Percentiles rank a stretch among this genome's conserved stretches.
Conservation (phyloP, 92 coral and sea anemone species). For the Palythoa heliodiscus region DNA sequence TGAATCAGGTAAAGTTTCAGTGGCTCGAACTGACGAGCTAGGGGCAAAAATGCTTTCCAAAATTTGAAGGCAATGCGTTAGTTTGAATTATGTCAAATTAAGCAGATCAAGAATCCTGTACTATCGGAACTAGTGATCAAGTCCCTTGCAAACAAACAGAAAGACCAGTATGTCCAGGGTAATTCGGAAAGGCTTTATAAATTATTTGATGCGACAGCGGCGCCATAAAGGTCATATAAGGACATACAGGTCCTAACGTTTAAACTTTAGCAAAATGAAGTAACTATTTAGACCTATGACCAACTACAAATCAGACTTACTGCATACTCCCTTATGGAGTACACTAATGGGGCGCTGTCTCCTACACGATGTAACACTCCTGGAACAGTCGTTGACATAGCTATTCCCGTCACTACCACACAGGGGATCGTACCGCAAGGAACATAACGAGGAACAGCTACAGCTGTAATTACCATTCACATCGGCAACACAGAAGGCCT, state of each 20-base stretch:
- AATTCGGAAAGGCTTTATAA: no score
- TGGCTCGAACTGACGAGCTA: background rate
- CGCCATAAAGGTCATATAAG: no score
- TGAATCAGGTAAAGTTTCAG: background rate
- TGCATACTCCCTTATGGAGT: conserved; percentile 28
- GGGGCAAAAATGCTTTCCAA: background rate
- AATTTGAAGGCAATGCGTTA: background rate
- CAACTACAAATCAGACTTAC: background rate
- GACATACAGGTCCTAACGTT: no score
- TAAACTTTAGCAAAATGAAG: background rate
- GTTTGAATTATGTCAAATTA: no score
- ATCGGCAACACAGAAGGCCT: conserved; percentile 5
- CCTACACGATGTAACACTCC: conserved; percentile 76
- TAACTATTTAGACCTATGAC: no score
- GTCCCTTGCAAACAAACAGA: no score
- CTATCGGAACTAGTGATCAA: no score
- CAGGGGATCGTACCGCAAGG: conserved; percentile 54
- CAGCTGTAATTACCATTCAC: background rate
- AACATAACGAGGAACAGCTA: conserved; percentile 13
- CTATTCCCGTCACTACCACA: conserved; percentile 78
- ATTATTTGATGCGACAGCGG: no score
- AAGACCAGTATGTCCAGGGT: no score
- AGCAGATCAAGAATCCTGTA: no score
- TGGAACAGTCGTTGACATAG: conserved; percentile 74
- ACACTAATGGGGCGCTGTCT: conserved; percentile 39